Conservation (phyloP, 2,113 vertebrate species). For the Hippotragus niger region DNA sequence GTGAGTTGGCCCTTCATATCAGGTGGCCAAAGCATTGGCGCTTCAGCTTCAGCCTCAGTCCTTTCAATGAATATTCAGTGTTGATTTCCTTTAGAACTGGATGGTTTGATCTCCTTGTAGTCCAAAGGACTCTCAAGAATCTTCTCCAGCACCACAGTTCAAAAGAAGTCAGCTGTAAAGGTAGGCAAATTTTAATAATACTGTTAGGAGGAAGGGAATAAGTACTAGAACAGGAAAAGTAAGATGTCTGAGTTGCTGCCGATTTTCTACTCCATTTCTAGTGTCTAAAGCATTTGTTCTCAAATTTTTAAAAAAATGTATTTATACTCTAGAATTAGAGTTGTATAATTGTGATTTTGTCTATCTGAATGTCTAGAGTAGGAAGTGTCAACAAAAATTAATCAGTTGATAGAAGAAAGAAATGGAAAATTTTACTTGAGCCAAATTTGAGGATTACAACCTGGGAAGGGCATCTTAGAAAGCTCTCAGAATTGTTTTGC, state of each 20-base stretch:
- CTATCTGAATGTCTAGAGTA: not conserved
- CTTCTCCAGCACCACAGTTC: not conserved
- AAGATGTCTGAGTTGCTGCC: not conserved
- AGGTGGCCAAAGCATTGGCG: not conserved
- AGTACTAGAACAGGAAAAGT: not conserved
- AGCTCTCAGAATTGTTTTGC: not conserved
- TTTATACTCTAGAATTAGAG: not conserved
- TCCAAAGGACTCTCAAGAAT: not conserved
- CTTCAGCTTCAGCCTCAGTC: not conserved
- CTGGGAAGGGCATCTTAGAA: not conserved
- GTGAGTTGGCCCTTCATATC: not conserved
- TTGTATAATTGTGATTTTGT: not conserved
- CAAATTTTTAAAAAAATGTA: not conserved
- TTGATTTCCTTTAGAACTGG: not conserved
- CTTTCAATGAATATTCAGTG: not conserved
- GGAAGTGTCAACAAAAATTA: not conserved
- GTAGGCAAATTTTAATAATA: not conserved
- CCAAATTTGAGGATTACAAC: not conserved
- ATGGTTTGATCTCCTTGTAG: not conserved
- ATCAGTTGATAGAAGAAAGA: not conserved
- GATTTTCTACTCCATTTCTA: not conserved
- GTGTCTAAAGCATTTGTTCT: not conserved
- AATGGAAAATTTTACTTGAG: not conserved
- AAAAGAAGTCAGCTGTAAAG: not conserved
- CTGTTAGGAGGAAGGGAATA: not conserved